A percentile compares a stretch with the other conserved stretches of the same genome.
These are phyloP conservation scores for Arrhopalites spinosus DNA, from an alignment of 2,888 invertebrate species.

Conservation along the genomic window DNA sequence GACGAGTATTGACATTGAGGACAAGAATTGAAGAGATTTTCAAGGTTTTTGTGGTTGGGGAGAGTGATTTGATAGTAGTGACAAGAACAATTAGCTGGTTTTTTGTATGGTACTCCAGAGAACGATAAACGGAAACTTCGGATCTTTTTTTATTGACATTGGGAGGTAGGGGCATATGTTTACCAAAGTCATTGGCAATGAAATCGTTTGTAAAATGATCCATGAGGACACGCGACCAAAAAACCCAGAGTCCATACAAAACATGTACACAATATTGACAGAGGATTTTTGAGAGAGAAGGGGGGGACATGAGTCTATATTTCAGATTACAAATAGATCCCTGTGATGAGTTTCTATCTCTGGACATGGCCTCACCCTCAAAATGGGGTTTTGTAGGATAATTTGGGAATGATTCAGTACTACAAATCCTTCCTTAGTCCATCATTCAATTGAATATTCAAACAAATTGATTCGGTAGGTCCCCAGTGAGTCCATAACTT, in stretches of 20 bases:
- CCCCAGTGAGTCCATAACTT: no score
- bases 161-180: constrained; percentile 7
- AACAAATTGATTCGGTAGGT: no score
- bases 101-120: background rate
- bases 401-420: constrained; percentile 18
- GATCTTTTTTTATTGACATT: constrained; percentile 22
- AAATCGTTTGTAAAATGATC: constrained; percentile 23
- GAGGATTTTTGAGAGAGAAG: background rate
- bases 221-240: constrained; percentile 20
- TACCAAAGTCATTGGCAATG: constrained; percentile 33
- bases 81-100: background rate
- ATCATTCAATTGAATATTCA: background rate
- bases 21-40: background rate
- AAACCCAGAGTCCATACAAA: constrained; percentile 9
- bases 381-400: background rate
- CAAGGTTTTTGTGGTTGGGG: background rate
- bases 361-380: background rate
- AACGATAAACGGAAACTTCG: background rate
- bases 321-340: constrained; percentile 17
- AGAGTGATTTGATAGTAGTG: constrained; percentile 1
- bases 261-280: background rate
- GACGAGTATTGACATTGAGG: background rate
- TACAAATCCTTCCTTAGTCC: background rate
- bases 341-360: constrained; percentile 8
- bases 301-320: background rate